Conservation (phyloP, 2,797 vertebrate genomes). For the Anguilla pacifica region DNA sequence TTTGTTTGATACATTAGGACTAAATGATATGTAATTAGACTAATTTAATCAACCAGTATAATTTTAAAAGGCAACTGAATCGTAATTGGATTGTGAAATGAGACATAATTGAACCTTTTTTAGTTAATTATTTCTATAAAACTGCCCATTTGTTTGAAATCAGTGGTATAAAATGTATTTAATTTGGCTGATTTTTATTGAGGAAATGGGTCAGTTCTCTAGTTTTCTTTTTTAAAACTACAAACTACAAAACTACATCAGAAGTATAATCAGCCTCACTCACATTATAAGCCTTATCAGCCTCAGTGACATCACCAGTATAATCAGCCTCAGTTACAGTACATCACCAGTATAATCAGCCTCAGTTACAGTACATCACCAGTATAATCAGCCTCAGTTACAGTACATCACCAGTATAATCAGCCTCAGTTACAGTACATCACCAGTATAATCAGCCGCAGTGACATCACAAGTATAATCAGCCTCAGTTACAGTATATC, state of each 20-base stretch:
- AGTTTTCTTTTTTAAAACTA: background rate
- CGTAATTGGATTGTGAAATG: background rate
- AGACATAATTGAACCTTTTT: conserved; percentile 10
- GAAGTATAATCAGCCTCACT: no score
- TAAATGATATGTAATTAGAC: conserved; percentile 20
- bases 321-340: background rate
- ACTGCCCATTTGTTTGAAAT: background rate
- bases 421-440: no score
- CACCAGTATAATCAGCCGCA: background rate
- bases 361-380: no score
- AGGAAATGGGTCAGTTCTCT: background rate
- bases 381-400: no score
- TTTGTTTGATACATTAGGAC: background rate
- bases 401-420: no score
- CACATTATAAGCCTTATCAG: background rate
- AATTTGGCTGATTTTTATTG: background rate
- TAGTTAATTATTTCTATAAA: background rate
- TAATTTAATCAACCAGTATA: conserved; percentile 18
- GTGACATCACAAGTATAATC: no score
- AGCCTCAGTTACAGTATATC: no score
- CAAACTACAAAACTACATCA: no score
- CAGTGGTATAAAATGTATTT: background rate
- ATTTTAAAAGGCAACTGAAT: conserved; percentile 20
- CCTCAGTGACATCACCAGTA: background rate
- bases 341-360: no score